These are phyloP conservation scores for Pithys albifrons DNA, from an alignment of 2,113 vertebrate genomes.

Conservation along the genomic window DNA sequence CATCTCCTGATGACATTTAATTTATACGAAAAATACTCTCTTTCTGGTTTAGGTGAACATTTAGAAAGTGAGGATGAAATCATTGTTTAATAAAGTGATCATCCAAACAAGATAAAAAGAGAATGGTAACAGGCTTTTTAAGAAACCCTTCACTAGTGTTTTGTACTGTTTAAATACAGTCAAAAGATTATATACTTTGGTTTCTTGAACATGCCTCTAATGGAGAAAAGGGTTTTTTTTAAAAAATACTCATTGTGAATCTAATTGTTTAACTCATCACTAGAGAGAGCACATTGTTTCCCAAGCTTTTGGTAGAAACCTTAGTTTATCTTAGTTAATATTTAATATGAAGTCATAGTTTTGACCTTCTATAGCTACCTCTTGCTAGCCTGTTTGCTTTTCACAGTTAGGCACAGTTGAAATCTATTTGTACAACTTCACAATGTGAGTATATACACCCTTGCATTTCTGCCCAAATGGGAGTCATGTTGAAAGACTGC, in stretches of 20 bases:
- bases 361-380: background rate
- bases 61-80: conserved; percentile 9
- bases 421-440: background rate
- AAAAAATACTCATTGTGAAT: background rate
- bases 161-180: background rate
- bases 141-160: background rate
- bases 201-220: background rate
- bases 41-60: background rate
- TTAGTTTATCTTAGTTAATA: background rate
- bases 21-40: background rate
- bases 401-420: background rate
- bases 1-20: background rate
- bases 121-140: background rate
- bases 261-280: background rate
- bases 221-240: background rate
- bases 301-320: background rate
- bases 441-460: background rate
- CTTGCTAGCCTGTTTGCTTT: background rate
- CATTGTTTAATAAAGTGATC: background rate
- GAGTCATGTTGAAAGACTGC: background rate
- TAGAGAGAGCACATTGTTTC: background rate
- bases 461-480: background rate
- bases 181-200: background rate
- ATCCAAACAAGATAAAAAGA: background rate
- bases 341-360: background rate